These are phyloP conservation scores for Drepana arcuata DNA, from an alignment of 1,140 invertebrate species.

Conservation along the genomic window DNA sequence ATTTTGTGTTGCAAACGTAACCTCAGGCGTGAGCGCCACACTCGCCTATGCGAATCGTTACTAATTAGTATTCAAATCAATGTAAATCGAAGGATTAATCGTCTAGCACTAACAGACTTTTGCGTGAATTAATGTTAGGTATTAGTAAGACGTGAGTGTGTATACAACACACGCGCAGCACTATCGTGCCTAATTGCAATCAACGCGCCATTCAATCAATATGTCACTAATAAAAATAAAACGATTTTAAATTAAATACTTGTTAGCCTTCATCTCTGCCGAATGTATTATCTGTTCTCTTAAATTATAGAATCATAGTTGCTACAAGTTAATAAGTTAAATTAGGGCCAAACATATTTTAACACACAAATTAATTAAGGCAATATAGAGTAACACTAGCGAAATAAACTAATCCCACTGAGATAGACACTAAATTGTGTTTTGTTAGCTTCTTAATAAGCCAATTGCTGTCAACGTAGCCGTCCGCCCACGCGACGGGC, in stretches of 20 bases:
- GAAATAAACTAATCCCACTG: constrained; percentile 36
- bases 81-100: constrained; percentile 50
- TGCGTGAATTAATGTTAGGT: constrained; percentile 26
- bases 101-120: constrained; percentile 27
- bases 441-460: constrained; percentile 50
- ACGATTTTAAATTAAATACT: too few species aligned
- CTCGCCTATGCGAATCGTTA: constrained; percentile 26
- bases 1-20: constrained; percentile 13
- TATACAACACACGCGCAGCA: too few species aligned
- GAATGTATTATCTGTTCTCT: too few species aligned
- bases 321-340: too few species aligned
- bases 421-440: constrained; percentile 31
- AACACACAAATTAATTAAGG: constrained; percentile 24
- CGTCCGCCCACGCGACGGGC: constrained; percentile 50
- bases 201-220: too few species aligned
- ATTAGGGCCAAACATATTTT: too few species aligned
- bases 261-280: too few species aligned
- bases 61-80: constrained; percentile 54
- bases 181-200: too few species aligned
- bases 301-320: too few species aligned
- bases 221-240: too few species aligned
- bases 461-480: constrained; percentile 47
- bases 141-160: too few species aligned
- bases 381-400: constrained; percentile 20
- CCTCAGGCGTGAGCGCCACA: constrained; percentile 17